Evolutionary conservation across 2,113 vertebrate genomes (phyloP), one percentile per base, ranked within the genome.

Genomic region (Pomatostomus ruficeps): DNA sequence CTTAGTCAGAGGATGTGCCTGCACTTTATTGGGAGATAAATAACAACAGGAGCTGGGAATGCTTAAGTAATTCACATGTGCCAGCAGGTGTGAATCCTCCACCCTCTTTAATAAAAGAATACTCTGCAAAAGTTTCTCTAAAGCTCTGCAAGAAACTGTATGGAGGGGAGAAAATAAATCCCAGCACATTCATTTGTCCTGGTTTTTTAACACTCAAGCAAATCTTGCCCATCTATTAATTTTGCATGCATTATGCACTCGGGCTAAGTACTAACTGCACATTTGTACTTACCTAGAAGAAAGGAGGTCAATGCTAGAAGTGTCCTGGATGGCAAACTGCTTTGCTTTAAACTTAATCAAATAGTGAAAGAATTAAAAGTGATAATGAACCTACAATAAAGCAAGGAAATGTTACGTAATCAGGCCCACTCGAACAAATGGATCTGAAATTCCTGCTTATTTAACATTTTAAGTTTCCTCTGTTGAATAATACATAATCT

Each of bases 361-460:
- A 91, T 74, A 93, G 66, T 68, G 48, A 77, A 94, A 76, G 51
- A 81, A 93, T 82, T 88, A 89, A 93, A 88, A 91, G 18, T 24
- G 82, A 35, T 58, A 77, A 95, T 77, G 38, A 95, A 86, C 18
- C 23, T 38, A 40, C 9, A 89, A 80, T 62, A 76, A 71, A 91
- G 58, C 21, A 54, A 67, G 66, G 31, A 88, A 80, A 43, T 33
- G 18, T 79, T 79, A 55, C 4, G 0, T 49, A 68, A 91, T 85
- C 58, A 16, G 42, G 9, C 4, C 57, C 33, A 51, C 65, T 85
- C 14, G 2, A 52, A 66, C 18, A 83, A 55, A 88, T 31, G 36
- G 23, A 49, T 78, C 51, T 89, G 48, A 86, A 94, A 73, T 57
- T 48, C 36, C 31, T 80, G 22, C 52, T 85, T 85, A 62, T 89